These are phyloP conservation scores for Pherbina coryleti DNA, from an alignment of 2,888 invertebrate species.

Conservation along the genomic window DNA sequence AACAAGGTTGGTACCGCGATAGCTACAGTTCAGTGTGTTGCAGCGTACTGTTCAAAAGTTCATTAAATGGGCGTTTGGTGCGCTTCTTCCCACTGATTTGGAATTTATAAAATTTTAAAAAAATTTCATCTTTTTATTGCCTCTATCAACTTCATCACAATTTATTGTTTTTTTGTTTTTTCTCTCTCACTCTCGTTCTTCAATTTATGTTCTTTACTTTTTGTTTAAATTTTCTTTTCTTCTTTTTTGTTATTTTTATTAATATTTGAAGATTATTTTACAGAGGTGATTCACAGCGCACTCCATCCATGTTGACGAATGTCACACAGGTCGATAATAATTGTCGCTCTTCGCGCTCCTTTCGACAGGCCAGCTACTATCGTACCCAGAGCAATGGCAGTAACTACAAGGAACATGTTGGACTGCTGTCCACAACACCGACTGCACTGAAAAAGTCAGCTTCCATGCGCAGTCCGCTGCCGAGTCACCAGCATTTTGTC, in stretches of 20 bases:
- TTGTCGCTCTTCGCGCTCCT: conserved; percentile 61
- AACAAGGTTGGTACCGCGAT: conserved; percentile 3
- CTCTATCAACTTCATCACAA: neutral
- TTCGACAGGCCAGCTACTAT: conserved; percentile 64
- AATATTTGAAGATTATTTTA: conserved; percentile 41
- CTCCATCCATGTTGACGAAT: conserved; percentile 67
- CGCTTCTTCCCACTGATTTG: neutral
- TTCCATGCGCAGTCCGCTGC: conserved; percentile 55
- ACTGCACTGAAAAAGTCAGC: conserved; percentile 56
- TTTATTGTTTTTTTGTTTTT: neutral
- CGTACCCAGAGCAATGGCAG: conserved; percentile 58
- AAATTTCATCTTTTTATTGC: neutral
- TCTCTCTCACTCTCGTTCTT: neutral
- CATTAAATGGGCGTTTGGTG: too few species aligned
- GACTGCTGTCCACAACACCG: conserved; percentile 56
- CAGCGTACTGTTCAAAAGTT: neutral
- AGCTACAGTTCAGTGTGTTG: neutral
- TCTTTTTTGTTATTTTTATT: conserved; percentile 24
- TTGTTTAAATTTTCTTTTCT: neutral
- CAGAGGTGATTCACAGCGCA: conserved; percentile 68
- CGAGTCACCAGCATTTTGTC: conserved; percentile 47
- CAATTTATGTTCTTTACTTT: neutral
- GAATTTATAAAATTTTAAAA: neutral
- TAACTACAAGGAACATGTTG: conserved; percentile 57
- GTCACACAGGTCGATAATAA: conserved; percentile 67